Percentiles rank a stretch among this genome's conserved stretches.
Evolutionary conservation across 2,113 vertebrate genomes (phyloP).

Genomic region (Hippocampus mohnikei): DNA sequence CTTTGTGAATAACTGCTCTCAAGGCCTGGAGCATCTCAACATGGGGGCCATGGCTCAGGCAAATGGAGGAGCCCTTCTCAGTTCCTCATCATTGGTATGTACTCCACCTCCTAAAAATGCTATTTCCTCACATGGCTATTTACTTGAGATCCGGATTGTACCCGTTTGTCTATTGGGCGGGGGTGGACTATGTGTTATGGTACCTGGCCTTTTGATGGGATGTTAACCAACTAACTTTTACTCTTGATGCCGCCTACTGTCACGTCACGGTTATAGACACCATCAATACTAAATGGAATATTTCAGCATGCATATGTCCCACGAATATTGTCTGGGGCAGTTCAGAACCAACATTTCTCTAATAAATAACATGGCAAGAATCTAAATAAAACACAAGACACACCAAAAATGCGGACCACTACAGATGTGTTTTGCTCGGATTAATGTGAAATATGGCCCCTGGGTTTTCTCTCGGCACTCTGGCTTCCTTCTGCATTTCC

Average conservation of each 20-base stretch:
- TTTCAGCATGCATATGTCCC: no score
- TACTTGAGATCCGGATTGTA: not conserved
- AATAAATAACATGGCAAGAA: no score
- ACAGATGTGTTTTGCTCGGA: no score
- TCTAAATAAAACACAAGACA: no score
- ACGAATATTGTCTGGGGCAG: no score
- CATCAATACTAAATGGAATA: no score
- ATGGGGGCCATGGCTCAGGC: conserved; percentile 78
- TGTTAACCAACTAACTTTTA: not conserved
- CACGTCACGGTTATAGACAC: not conserved
- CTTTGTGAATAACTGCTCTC: conserved; percentile 71
- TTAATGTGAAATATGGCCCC: no score
- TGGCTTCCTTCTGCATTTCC: no score
- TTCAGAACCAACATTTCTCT: no score
- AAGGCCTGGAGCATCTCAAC: conserved; percentile 78
- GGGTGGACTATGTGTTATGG: not conserved
- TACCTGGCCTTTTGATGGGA: not conserved
- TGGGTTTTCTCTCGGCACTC: no score
- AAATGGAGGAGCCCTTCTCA: conserved; percentile 76
- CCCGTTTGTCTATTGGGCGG: not conserved
- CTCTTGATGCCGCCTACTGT: not conserved
- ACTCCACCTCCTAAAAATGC: not conserved
- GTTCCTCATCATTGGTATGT: conserved; percentile 61
- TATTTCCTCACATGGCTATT: not conserved
- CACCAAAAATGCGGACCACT: no score